Percentiles rank a stretch among this genome's conserved stretches.
These are phyloP conservation scores for Cryptoleucopteryx plumbea DNA, from an alignment of 2,113 vertebrate species.

Conservation along the genomic window DNA sequence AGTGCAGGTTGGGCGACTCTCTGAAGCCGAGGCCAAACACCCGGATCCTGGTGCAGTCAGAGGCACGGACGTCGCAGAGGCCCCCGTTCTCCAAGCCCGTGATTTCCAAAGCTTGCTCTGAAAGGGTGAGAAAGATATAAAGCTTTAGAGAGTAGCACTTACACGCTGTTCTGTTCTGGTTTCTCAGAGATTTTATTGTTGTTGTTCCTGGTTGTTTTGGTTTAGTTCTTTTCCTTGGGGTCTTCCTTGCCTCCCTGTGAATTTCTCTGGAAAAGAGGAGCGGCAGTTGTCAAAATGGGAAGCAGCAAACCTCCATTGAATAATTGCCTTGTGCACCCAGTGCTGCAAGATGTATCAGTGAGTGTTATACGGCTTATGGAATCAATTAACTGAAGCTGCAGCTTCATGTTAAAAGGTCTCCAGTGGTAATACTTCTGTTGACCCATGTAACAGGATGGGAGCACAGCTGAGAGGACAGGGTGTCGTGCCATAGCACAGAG, in stretches of 20 bases:
- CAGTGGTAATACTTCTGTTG: background rate
- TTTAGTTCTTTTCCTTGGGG: background rate
- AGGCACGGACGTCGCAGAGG: conserved; percentile 63
- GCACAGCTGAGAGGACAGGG: background rate
- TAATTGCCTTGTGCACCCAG: background rate
- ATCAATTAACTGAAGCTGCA: background rate
- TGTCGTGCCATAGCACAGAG: background rate
- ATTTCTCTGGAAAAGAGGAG: background rate
- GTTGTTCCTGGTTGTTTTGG: background rate
- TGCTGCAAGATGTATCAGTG: background rate
- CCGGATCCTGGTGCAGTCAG: conserved; percentile 49
- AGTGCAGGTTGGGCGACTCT: conserved; percentile 65
- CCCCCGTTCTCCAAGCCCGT: conserved; percentile 70
- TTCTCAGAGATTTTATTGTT: background rate
- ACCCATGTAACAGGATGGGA: background rate
- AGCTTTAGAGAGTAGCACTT: background rate
- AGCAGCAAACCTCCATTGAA: background rate
- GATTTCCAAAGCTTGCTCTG: conserved; percentile 68
- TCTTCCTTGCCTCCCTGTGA: background rate
- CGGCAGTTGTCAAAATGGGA: background rate
- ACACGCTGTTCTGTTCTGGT: background rate
- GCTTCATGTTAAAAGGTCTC: background rate
- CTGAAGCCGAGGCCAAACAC: conserved; percentile 66
- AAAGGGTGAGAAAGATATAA: background rate
- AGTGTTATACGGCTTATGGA: background rate